Evolutionary conservation across 2,113 vertebrate genomes (phyloP).

Genomic region (Oplegnathus fasciatus): DNA sequence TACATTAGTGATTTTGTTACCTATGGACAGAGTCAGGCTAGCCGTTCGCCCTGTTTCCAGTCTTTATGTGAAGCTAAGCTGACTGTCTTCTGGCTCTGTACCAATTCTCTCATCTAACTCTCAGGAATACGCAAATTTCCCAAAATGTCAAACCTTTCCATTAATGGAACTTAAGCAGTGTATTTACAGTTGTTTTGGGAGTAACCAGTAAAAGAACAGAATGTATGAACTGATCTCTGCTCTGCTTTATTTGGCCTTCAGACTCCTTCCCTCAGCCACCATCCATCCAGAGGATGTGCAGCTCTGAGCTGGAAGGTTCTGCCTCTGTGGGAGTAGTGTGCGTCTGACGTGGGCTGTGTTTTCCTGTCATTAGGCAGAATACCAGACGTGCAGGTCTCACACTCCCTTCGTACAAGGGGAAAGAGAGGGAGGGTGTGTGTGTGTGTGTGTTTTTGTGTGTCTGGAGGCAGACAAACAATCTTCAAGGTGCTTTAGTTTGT

Average conservation of each 20-base stretch:
- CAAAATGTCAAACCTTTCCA: neutral
- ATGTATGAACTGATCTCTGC: slow-evolving; percentile 36
- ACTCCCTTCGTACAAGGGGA: slow-evolving; percentile 6
- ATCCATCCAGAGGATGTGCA: slow-evolving; percentile 36
- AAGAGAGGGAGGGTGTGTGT: slow-evolving; percentile 22
- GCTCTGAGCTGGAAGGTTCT: slow-evolving; percentile 46
- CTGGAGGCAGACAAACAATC: slow-evolving; percentile 45
- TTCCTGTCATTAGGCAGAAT: slow-evolving; percentile 62
- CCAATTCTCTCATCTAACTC: neutral
- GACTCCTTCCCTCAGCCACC: slow-evolving; percentile 5
- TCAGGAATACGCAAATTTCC: neutral
- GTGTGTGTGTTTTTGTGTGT: slow-evolving; percentile 37
- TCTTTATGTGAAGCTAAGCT: neutral
- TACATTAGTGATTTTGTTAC: neutral
- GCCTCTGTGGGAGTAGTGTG: slow-evolving; percentile 47
- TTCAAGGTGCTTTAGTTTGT: slow-evolving; percentile 66
- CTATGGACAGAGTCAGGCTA: neutral
- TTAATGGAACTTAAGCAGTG: neutral
- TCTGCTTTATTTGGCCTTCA: slow-evolving; percentile 58
- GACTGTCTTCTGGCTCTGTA: neutral
- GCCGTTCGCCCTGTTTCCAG: neutral
- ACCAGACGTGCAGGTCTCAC: slow-evolving; percentile 39
- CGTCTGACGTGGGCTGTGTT: slow-evolving; percentile 45
- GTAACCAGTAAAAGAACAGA: slow-evolving; percentile 46
- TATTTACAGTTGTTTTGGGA: slow-evolving; percentile 42